Percentiles rank a stretch among this genome's conserved stretches.
These are phyloP conservation scores for Protobothrops flavoviridis DNA, from an alignment of 2,113 vertebrate species.

Conservation along the genomic window DNA sequence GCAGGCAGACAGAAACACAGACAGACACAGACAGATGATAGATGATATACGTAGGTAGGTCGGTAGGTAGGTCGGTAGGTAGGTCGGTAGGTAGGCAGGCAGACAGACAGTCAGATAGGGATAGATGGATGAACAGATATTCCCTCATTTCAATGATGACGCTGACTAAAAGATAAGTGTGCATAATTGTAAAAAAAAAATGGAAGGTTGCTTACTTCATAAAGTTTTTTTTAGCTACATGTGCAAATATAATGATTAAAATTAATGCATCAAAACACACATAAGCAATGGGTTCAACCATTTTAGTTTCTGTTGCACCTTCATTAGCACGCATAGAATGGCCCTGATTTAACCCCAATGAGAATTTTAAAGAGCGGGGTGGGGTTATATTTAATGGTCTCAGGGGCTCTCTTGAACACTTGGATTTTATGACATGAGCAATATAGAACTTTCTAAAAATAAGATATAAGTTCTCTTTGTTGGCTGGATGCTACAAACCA, in stretches of 20 bases:
- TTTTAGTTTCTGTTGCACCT: not conserved
- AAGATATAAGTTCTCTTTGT: too few relatives aligned
- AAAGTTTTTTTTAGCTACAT: not conserved
- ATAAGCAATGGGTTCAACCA: not conserved
- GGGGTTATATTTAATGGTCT: not conserved
- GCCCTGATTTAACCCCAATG: not conserved
- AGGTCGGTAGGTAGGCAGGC: not conserved
- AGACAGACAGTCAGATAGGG: not conserved
- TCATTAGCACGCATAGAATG: not conserved
- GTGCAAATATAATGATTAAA: not conserved
- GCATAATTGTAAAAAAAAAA: not conserved
- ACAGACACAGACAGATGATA: too few relatives aligned
- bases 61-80: not conserved
- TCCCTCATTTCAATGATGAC: not conserved
- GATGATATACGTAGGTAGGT: not conserved
- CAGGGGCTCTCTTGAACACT: not conserved
- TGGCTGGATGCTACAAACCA: too few relatives aligned
- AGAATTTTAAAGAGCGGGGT: not conserved
- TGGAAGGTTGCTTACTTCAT: not conserved
- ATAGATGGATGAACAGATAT: not conserved
- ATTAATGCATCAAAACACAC: not conserved
- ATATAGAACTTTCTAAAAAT: not conserved
- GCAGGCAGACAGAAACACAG: not conserved
- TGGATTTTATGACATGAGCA: not conserved
- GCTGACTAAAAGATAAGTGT: not conserved